A percentile compares a stretch with the other conserved stretches of the same genome.
phyloP scores from a whole-genome alignment of 2,113 vertebrate species.

The Glaucidium brasilianum region DNA sequence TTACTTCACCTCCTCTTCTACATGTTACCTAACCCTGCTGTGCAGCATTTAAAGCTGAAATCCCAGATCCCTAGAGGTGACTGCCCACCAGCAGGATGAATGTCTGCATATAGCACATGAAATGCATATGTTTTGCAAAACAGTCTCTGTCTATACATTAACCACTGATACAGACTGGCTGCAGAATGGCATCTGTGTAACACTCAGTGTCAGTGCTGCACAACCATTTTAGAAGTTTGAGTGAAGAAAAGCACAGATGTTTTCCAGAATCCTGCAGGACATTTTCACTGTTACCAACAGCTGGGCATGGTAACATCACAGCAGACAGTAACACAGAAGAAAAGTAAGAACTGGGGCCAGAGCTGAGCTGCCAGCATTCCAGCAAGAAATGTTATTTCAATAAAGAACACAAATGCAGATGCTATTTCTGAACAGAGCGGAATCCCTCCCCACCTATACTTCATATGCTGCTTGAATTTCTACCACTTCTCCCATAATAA shows the following conservation, averaged over 20 bases:
- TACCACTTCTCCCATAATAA: not conserved
- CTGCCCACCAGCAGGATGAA: not conserved
- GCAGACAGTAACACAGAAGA: not conserved
- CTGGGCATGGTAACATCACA: conserved; percentile 9
- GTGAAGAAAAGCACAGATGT: not conserved
- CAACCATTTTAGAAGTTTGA: not conserved
- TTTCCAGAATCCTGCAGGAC: conserved; percentile 12
- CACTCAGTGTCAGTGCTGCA: not conserved
- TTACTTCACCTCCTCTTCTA: not conserved
- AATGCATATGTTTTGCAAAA: not conserved
- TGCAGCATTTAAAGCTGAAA: not conserved
- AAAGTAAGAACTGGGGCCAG: not conserved
- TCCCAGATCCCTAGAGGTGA: not conserved
- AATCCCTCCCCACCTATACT: not conserved
- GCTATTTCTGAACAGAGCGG: not conserved
- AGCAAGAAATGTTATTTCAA: not conserved
- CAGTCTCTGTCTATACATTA: not conserved
- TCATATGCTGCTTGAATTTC: not conserved
- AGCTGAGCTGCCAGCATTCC: not conserved
- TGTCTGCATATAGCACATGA: not conserved
- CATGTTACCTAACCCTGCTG: not conserved
- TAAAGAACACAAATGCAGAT: not conserved
- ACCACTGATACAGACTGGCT: not conserved
- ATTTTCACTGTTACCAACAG: not conserved
- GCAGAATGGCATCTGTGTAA: not conserved